Evolutionary conservation across 2,113 vertebrate species (phyloP), one percentile per base, ranked within the genome.

Genomic region (Anthoscopus minutus): DNA sequence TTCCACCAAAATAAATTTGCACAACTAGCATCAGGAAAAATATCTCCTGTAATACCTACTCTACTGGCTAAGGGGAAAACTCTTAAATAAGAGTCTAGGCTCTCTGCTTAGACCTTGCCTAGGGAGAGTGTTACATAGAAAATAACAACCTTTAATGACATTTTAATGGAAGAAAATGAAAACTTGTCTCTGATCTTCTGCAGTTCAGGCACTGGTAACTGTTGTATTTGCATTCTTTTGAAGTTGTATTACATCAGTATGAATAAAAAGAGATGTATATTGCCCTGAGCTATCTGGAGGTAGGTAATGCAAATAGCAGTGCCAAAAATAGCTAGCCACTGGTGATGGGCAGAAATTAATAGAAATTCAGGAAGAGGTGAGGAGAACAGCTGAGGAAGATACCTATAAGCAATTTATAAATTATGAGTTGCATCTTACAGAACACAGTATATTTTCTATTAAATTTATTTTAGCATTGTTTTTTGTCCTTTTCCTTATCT

Each of bases 131-230:
- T 74, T 80, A 69, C 35, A 66, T 11, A 66, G 80, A 70, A 91
- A 96, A 84, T 78, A 86, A 80, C 76, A 93, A 83, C 88, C 16
- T 92, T 74, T 62, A 86, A 44, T 74, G 47, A 62, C 17, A 30
- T 70, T 94, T 95, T 94, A 76, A 61, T 81, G 44, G 51, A 92
- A 56, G 50, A 82, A 92, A 92, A 93, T 84, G 19, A 81, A 95
- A 80, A 78, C 30, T 40, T 78, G 38, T 67, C 79, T 90, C 82
- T 74, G 33, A 86, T 94, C 71, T 80, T 88, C 25, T 50, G 38
- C 51, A 58, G 30, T 57, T 88, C 62, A 86, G 19, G 35, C 60
- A 44, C 13, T 90, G 64, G 30, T 83, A 90, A 91, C 80, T 81
- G 38, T 22, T 74, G 69, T 64, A 71, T 93, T 78, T 80, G 35